Evolutionary conservation across 2,888 invertebrate genomes (phyloP), one percentile per base, ranked within the genome.

Genomic region (Tenodera sinensis): DNA sequence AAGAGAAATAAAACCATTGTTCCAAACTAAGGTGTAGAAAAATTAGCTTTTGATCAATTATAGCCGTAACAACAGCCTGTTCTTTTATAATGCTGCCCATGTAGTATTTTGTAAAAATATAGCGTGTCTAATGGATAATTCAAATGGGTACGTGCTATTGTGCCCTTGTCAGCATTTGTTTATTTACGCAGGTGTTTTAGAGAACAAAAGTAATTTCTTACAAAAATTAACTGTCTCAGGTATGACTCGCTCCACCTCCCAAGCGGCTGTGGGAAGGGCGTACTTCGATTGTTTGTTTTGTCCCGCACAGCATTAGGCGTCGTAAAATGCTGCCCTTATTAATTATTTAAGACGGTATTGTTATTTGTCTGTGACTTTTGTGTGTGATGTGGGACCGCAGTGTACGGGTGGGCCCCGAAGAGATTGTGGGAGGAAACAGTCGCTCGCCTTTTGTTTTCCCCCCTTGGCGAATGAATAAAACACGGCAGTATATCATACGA

Each of bases 291-390:
- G 84, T 84, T 30, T 84, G 84, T 84, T 30, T 84, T n/a, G 42
- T 47, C 34, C 30, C 84, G 25, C 84, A n/a, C 47, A n/a, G 47
- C 34, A 84, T 84, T 84, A 84, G 84, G 47, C 47, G 84, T 84
- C 84, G 34, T 84, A 42, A 84, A 42, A 25, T 42, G n/a, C 8
- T 34, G n/a, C 34, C 27, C 84, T 84, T 42, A 84, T 84, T 84
- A 84, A 84, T 84, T 84, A 84, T 84, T 84, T 84, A 84, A 42
- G 84, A 84, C 84, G 47, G 42, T 84, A 84, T 84, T 84, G 42
- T 84, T 84, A 84, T 84, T 84, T 84, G 84, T 84, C 34, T 27
- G 84, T 30, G 42, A 84, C 84, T 84, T 84, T 84, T 84, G 84
- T 84, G 84, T 84, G 84, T 71, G 54, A 71, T 71, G 54, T 71